Evolutionary conservation across 2,113 vertebrate genomes (phyloP), one percentile per base, ranked within the genome.

Genomic region (Limnothrissa miodon): DNA sequence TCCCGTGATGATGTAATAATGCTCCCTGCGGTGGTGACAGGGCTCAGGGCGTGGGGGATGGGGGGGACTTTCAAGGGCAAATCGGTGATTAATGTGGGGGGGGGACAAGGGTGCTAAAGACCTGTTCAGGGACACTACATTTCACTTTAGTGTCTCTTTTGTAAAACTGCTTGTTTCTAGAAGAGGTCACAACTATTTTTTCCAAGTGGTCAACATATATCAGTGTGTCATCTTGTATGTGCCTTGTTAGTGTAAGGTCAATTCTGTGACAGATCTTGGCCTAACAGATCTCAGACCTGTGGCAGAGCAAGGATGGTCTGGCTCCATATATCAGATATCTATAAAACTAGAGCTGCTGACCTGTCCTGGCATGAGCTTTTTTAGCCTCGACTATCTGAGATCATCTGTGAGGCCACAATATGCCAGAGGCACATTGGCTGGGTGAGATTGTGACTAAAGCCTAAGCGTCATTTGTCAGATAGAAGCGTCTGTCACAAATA

Each of bases 1-100:
- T n/a, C 90, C 92, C 90, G 91, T 90, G 89, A 91, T 92, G 89
- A 91, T 91, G 89, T 87, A 91, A 91, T 91, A 92, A 93, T 89
- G 89, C 89, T 88, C 59, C 85, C 86, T 36, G 83, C 89, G 90
- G 90, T 89, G 84, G 83, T 92, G 90, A 91, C 87, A 89, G 59
- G 59, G 59, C 59, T 88, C n/a, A 87, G 85, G 87, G 92, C 91
- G 93, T 93, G 89, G 90, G 85, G 90, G 89, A 83, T 79, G 87
- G 86, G 25, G 59, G n/a, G 59, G 2, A 15, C 33, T 66, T 89
- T 90, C 85, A 90, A 92, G 89, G 90, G 90, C 90, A 88, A 89
- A 86, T 80, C 23, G 1, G 78, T 91, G 91, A 92, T 92, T 87
- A 89, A 93, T 90, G 90, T 89, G 56, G 84, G 4, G 33, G n/a